Conservation (phyloP, 35 echinoderm and acorn worm genomes). For the Amphiura filiformis region DNA sequence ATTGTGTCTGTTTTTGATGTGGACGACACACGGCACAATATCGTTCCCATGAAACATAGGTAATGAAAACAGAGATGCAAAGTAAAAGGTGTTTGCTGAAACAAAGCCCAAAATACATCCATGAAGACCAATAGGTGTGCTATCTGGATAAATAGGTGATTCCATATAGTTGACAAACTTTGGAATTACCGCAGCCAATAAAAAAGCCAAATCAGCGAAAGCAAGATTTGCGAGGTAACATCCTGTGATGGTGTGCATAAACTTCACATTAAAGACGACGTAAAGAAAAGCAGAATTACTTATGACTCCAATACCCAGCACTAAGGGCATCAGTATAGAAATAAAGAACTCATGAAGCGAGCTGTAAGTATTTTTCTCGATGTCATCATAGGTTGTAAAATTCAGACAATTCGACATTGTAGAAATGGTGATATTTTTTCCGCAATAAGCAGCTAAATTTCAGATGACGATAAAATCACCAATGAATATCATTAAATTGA, state of each 20-base stretch:
- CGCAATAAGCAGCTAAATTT: too few relatives aligned
- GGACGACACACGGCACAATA: slow-evolving; percentile 51
- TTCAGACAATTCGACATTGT: too few relatives aligned
- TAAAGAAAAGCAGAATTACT: slow-evolving; percentile 60
- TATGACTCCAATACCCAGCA: slow-evolving; percentile 42
- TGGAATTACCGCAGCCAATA: slow-evolving; percentile 25
- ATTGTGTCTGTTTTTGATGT: not conserved
- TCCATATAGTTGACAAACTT: slow-evolving; percentile 43
- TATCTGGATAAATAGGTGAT: slow-evolving; percentile 48
- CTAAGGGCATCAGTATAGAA: slow-evolving; percentile 29
- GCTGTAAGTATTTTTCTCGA: not conserved
- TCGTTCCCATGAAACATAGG: slow-evolving; percentile 47
- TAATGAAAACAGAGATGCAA: slow-evolving; percentile 42
- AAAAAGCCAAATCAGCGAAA: slow-evolving; percentile 55
- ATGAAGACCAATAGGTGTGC: slow-evolving; percentile 13
- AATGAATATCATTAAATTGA: too few relatives aligned
- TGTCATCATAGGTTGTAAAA: too few relatives aligned
- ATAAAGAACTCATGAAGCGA: not conserved
- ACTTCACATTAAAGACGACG: slow-evolving; percentile 42
- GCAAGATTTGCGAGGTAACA: slow-evolving; percentile 59
- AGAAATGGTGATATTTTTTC: too few relatives aligned
- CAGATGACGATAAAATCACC: too few relatives aligned
- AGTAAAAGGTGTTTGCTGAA: slow-evolving; percentile 35
- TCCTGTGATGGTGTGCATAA: slow-evolving; percentile 56
- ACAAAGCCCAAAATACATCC: slow-evolving; percentile 57